Percentiles rank a stretch among this genome's conserved stretches.
Conservation (phyloP, 1,140 invertebrate species). For the Glossosoma conforme region DNA sequence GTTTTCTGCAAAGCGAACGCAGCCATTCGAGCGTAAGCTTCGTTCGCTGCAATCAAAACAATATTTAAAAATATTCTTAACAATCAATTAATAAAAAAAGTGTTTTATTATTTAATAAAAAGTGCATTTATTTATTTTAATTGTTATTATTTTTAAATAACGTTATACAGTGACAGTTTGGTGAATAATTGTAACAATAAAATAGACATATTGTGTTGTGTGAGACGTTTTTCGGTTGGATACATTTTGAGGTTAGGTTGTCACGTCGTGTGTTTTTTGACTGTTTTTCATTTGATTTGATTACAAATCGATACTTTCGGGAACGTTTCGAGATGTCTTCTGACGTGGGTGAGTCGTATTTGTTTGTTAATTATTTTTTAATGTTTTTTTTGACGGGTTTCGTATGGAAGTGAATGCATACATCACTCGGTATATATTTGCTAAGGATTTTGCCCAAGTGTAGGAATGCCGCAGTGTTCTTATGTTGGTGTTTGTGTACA, state of each 20-base stretch:
- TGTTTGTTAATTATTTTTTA: background rate
- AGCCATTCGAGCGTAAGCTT: too few relatives aligned
- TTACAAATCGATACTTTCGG: constrained; percentile 5
- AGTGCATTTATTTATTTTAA: too few relatives aligned
- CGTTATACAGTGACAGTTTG: too few relatives aligned
- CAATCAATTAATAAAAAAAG: too few relatives aligned
- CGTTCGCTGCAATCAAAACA: too few relatives aligned
- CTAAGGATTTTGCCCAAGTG: background rate
- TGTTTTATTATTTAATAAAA: too few relatives aligned
- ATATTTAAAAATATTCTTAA: too few relatives aligned
- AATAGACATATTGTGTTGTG: too few relatives aligned
- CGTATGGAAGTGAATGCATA: too few relatives aligned
- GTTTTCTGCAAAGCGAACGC: background rate
- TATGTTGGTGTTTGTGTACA: background rate
- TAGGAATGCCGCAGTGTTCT: background rate
- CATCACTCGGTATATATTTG: background rate
- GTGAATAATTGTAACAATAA: too few relatives aligned
- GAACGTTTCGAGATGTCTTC: constrained; percentile 20
- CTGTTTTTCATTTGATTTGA: too few relatives aligned
- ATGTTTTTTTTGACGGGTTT: background rate
- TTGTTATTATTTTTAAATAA: too few relatives aligned
- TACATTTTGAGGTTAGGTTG: constrained; percentile 15
- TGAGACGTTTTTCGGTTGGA: constrained; percentile 4
- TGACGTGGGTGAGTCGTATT: constrained; percentile 24
- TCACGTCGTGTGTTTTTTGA: background rate